Conservation (phyloP, 2,113 vertebrate genomes). For the Thalassarche chlororhynchos region DNA sequence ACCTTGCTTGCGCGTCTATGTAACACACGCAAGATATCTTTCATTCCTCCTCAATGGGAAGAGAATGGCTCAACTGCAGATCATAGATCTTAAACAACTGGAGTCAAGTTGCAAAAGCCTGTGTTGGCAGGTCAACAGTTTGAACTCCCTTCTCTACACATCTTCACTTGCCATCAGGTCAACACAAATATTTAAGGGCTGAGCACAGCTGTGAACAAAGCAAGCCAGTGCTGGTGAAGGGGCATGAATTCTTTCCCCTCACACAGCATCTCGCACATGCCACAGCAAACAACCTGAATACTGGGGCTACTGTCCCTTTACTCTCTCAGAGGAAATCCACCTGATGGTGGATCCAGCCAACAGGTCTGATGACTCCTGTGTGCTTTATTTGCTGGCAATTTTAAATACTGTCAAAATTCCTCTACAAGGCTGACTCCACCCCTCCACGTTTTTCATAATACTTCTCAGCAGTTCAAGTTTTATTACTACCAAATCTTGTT, state of each 20-base stretch:
- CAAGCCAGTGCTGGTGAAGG: not conserved
- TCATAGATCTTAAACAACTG: not conserved
- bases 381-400: not conserved
- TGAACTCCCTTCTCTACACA: constrained; percentile 42
- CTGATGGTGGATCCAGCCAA: not conserved
- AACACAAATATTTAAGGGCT: constrained; percentile 42
- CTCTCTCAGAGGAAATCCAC: not conserved
- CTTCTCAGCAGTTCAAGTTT: not conserved
- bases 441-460: not conserved
- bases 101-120: constrained; percentile 35
- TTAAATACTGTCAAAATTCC: not conserved
- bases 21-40: not conserved
- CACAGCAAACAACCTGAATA: not conserved
- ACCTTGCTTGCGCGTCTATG: not conserved
- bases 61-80: constrained; percentile 30
- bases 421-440: not conserved
- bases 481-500: not conserved
- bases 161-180: constrained; percentile 39
- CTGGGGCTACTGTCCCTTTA: not conserved
- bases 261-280: not conserved
- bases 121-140: constrained; percentile 44
- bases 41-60: constrained; percentile 12
- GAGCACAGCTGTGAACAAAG: constrained; percentile 28
- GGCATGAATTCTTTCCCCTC: not conserved
- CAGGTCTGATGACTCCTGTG: not conserved